These are phyloP conservation scores for Prosopocoilus inquinatus DNA, from an alignment of 2,888 invertebrate genomes.

Conservation along the genomic window DNA sequence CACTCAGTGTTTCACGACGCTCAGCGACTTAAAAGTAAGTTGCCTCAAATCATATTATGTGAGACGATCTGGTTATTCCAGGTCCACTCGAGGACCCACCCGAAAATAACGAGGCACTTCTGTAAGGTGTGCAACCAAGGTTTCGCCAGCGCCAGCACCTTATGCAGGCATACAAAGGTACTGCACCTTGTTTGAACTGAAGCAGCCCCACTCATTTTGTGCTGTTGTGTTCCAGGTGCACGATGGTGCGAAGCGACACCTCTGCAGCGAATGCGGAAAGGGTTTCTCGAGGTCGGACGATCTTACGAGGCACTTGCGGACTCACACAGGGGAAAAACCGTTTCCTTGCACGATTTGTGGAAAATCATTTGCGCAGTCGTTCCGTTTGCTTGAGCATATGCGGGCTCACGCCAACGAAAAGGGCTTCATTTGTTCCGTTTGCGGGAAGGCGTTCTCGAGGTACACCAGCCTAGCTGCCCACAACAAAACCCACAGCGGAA, in stretches of 20 bases:
- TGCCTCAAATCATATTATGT: constrained; percentile 14
- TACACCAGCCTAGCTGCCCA: constrained; percentile 47
- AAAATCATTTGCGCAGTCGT: constrained; percentile 46
- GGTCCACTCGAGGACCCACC: constrained; percentile 39
- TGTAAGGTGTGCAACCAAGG: constrained; percentile 49
- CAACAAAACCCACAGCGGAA: constrained; percentile 46
- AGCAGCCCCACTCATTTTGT: too few relatives aligned
- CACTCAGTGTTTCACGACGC: constrained; percentile 44
- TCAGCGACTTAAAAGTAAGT: constrained; percentile 43
- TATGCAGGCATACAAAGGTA: constrained; percentile 49
- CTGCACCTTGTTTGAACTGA: neutral
- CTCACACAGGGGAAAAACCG: constrained; percentile 50
- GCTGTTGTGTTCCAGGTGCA: constrained; percentile 35
- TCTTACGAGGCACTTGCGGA: constrained; percentile 45
- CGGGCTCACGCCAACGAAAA: constrained; percentile 48
- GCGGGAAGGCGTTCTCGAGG: constrained; percentile 48
- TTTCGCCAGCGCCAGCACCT: constrained; percentile 50
- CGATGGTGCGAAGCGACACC: constrained; percentile 43
- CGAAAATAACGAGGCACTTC: constrained; percentile 33
- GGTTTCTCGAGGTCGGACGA: constrained; percentile 48
- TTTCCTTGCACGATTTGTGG: constrained; percentile 48
- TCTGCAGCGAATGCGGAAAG: constrained; percentile 50
- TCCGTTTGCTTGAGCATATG: constrained; percentile 47
- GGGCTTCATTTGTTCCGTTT: constrained; percentile 46
- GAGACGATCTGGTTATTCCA: constrained; percentile 14